A percentile compares a stretch with the other conserved stretches of the same genome.
phyloP scores from a whole-genome alignment of 2,888 invertebrate genomes.

The Drosophila siamana region DNA sequence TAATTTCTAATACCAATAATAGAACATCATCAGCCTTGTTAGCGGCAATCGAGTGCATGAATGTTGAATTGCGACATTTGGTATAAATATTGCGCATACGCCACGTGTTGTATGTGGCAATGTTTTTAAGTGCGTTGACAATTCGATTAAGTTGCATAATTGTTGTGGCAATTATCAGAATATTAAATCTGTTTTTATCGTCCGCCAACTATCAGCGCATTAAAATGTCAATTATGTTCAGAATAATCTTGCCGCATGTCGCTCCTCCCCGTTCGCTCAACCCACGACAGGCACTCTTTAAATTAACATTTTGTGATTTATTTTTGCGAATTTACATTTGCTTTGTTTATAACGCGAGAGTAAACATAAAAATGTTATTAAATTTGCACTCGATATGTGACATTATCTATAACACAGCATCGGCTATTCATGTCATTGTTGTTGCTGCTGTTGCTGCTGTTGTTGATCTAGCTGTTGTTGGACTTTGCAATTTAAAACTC shows the following conservation, averaged over 20 bases:
- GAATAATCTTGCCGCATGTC: constrained; percentile 38
- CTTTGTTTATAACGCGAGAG: constrained; percentile 32
- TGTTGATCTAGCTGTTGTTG: constrained; percentile 6
- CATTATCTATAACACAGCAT: constrained; percentile 14
- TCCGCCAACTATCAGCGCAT: constrained; percentile 74
- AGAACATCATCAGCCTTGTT: constrained; percentile 1
- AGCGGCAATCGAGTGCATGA: constrained; percentile 26
- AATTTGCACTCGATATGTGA: constrained; percentile 32
- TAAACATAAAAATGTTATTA: constrained; percentile 35
- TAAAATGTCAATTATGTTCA: constrained; percentile 78
- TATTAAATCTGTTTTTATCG: constrained; percentile 79
- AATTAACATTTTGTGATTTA: constrained; percentile 53
- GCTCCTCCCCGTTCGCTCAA: too few species aligned
- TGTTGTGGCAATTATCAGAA: constrained; percentile 78
- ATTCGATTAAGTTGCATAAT: constrained; percentile 80
- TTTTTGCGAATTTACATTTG: constrained; percentile 41
- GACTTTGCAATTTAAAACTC: constrained; percentile 59
- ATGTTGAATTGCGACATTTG: constrained; percentile 26
- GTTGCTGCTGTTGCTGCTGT: background rate
- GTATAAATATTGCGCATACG: constrained; percentile 50
- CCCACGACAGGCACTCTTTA: constrained; percentile 12
- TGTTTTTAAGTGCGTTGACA: constrained; percentile 55
- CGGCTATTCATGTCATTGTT: background rate
- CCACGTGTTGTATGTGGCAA: constrained; percentile 17
- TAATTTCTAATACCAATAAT: constrained; percentile 10